Evolutionary conservation across 2,113 vertebrate genomes (phyloP).

Genomic region (pig (Sus scrofa)): T2T-Sscrofa CM000823.6:45199001-45199500

Average conservation of each 20-base stretch:
- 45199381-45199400: background rate
- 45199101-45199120: background rate
- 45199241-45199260: background rate
- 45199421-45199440: background rate
- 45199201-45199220: fast-evolving
- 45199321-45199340: background rate
- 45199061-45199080: too few relatives aligned
- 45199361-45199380: background rate
- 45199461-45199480: background rate
- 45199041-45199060: too few relatives aligned
- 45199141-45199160: background rate
- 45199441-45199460: background rate
- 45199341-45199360: background rate
- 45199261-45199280: background rate
- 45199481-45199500: background rate
- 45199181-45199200: background rate
- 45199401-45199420: background rate
- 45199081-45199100: too few relatives aligned
- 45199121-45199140: background rate
- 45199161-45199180: fast-evolving
- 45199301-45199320: background rate
- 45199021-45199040: too few relatives aligned
- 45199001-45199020: too few relatives aligned
- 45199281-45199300: fast-evolving
- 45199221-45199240: fast-evolving